Percentiles rank a stretch among this genome's conserved stretches.
These are phyloP conservation scores for Morpho helenor DNA, from an alignment of 2,888 invertebrate genomes.

Conservation along the genomic window DNA sequence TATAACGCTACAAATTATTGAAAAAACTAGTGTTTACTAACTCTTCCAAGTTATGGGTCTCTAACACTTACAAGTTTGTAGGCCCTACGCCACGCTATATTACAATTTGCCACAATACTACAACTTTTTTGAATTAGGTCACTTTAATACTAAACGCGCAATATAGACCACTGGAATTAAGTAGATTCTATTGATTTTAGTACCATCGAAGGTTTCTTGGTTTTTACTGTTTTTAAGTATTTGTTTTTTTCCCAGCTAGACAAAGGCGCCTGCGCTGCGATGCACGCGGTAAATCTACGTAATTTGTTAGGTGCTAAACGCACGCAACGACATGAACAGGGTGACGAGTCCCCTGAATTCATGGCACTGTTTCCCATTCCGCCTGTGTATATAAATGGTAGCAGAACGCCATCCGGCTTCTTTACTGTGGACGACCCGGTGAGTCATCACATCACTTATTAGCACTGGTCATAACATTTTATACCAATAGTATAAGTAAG, in stretches of 20 bases:
- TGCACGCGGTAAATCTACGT: conserved; percentile 98
- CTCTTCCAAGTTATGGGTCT: too few species aligned
- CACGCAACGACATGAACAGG: conserved; percentile 97
- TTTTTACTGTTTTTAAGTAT: not conserved
- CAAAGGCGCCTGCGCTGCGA: conserved; percentile 97
- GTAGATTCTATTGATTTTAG: too few species aligned
- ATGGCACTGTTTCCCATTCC: conserved; percentile 93
- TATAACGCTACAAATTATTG: too few species aligned
- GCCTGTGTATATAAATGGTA: conserved; percentile 97
- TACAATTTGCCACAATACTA: too few species aligned
- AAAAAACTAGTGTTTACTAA: too few species aligned
- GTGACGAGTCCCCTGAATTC: conserved; percentile 98
- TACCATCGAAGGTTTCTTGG: too few species aligned
- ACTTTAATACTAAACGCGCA: too few species aligned
- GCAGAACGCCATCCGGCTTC: conserved; percentile 98
- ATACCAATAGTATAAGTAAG: not conserved
- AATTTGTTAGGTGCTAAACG: conserved; percentile 97
- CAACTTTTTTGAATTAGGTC: too few species aligned
- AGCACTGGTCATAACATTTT: too few species aligned
- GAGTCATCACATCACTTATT: conserved; percentile 30
- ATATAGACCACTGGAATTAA: too few species aligned
- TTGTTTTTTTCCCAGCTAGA: conserved; percentile 81
- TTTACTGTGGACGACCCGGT: conserved; percentile 96
- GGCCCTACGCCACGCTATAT: too few species aligned
- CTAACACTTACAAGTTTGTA: too few species aligned